Base-by-base conservation (phyloP, 2,888 invertebrate genomes). In the Notocelia uddmanniana region DNA sequence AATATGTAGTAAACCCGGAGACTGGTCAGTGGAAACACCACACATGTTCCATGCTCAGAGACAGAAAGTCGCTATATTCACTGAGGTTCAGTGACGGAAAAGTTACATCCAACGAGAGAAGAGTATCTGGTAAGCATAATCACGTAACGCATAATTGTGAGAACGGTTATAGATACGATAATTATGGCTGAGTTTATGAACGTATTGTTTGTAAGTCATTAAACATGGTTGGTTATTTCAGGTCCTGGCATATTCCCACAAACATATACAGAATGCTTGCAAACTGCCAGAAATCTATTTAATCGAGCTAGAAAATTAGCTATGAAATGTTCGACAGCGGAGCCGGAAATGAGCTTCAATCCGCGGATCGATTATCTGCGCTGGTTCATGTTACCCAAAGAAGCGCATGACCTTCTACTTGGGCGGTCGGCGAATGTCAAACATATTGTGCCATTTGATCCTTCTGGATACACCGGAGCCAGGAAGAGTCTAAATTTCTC, bases 11-110 rank as follows among this genome's bases (percentile, higher is more conserved):
- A n/a, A 97, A 98, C 84, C 95, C 97, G 6, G 96, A 97, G 84
- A 98, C 97, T 0, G 98, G 97, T 0, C 98, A 98, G 86, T 98
- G 98, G 98, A 95, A 96, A 74, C 98, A 98, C 83, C 96, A 96
- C 81, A 95, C 96, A 0, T 97, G 97, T 85, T 95, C 96, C 60
- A 95, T 96, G 6, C 96, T 97, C 76, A 96, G 96, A 82, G 98
- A 98, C 80, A 95, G 97, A 60, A 97, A 97, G 85, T 98, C 97
- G 95, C 91, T 98, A 69, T 96, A 96, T 73, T 95, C 96, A 10
- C 95, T 98, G 60, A 94, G 96, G 69, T 97, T 97, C 84, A 94
- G 94, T 26, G 95, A 96, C 77, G 97, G 97, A 0, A 95, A 96
- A 83, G 97, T 98, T 95, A 94, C 95, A 9, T 94, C 96, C 68